Conservation (phyloP, 2,888 invertebrate genomes). For the Temnothorax rugatulus region DNA sequence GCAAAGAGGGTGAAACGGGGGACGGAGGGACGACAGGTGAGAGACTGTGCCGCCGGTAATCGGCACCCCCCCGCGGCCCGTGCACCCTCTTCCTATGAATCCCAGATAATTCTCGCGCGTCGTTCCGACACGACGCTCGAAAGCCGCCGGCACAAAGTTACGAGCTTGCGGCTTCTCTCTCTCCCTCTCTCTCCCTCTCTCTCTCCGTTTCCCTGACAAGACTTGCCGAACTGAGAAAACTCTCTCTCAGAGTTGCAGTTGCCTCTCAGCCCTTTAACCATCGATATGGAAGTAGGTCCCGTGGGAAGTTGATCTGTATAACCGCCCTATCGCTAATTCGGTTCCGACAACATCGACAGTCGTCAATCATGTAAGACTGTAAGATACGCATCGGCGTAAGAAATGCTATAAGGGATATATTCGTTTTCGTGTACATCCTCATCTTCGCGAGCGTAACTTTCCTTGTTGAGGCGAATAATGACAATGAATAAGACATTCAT, state of each 20-base stretch:
- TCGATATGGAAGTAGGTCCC: slow-evolving; percentile 35
- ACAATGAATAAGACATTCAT: neutral
- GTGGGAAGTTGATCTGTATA: slow-evolving; percentile 7
- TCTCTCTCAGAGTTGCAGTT: slow-evolving; percentile 1
- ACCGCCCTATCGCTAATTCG: slow-evolving; percentile 21
- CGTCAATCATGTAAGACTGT: neutral
- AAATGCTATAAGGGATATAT: neutral
- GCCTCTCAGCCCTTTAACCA: slow-evolving; percentile 22
- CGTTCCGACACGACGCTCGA: slow-evolving; percentile 66
- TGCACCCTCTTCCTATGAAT: neutral
- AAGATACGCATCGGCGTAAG: neutral
- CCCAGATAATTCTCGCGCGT: slow-evolving; percentile 62
- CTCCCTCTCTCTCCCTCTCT: neutral
- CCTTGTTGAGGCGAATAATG: neutral
- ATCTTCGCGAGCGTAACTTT: neutral
- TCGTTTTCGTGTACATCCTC: neutral
- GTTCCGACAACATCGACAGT: neutral
- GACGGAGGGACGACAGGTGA: slow-evolving; percentile 64
- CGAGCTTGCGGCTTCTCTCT: slow-evolving; percentile 56
- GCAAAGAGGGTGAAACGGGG: slow-evolving; percentile 60
- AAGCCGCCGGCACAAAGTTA: slow-evolving; percentile 61
- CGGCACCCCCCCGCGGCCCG: slow-evolving; percentile 37
- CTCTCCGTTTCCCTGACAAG: slow-evolving; percentile 51
- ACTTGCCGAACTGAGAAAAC: slow-evolving; percentile 50
- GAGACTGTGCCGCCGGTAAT: slow-evolving; percentile 55